Base-by-base conservation (phyloP, 2,888 invertebrate species). In the Heliconius charithonia region DNA sequence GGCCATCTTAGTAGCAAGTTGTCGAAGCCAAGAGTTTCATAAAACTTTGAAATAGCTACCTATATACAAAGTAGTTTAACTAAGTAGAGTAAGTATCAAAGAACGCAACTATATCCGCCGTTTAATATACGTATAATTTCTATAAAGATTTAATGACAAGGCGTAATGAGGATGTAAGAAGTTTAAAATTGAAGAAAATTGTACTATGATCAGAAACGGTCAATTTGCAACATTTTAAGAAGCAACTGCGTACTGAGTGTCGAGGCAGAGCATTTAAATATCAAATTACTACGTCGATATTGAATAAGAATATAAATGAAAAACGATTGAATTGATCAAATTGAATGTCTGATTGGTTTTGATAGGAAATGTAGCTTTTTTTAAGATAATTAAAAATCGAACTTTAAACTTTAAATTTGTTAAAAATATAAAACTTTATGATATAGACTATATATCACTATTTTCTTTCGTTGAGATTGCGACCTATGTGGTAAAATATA, bases 81-180 rank as follows among this genome's bases (percentile, higher is more conserved):
- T 25, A 45, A 27, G 65, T 62, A 73, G n/a, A n/a, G 45, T 29
- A 45, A 27, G 65, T 62, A 69, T 62, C 72, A 70, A 69, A 71
- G 51, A 56, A 56, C n/a, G 56, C 25, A 74, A 74, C 63, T 41
- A 27, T 59, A 63, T 71, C 71, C 56, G 71, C 56, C 29, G 29
- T 22, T 56, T 72, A 72, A 72, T n/a, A 56, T 51, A 51, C 51
- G 51, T 51, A 70, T 72, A 32, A 72, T 56, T 56, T 29, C n/a
- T 71, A 72, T 56, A 72, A 72, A n/a, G 9, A 72, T 72, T 72
- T 72, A 72, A 72, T 56, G 32, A 72, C 71, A 16, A 56, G 32
- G 71, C 71, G 10, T 72, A 59, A 71, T 71, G 56, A 71, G 56
- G 71, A 56, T 71, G 71, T 56, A n/a, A 72, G 71, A 19, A 51